Percentiles rank a stretch among this genome's conserved stretches.
Evolutionary conservation across 2,113 vertebrate species (phyloP).

Genomic region (Gymnarchus niloticus): DNA sequence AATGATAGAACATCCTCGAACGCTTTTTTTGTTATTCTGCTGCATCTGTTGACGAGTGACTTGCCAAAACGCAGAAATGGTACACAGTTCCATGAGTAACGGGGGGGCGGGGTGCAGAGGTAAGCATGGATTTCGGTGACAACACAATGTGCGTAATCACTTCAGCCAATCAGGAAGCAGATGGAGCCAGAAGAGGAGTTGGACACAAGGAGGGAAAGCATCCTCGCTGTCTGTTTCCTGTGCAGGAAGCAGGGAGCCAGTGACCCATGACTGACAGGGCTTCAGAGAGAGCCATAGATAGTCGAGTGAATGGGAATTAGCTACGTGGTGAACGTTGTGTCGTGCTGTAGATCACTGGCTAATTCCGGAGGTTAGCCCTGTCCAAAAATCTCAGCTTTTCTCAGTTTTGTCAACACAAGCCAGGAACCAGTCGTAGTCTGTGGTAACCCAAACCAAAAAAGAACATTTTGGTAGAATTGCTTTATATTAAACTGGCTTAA

Average conservation of each 20-base stretch:
- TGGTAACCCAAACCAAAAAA: background rate
- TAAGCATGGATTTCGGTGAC: slow-evolving; percentile 3
- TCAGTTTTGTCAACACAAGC: background rate
- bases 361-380: background rate
- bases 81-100: background rate
- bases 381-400: background rate
- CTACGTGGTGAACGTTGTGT: background rate
- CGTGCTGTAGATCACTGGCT: background rate
- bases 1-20: background rate
- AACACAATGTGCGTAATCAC: slow-evolving; percentile 14
- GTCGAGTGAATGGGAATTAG: slow-evolving; percentile 25
- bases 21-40: background rate
- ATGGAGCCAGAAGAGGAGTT: slow-evolving; percentile 19
- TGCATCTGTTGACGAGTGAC: background rate
- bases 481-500: slow-evolving; percentile 1
- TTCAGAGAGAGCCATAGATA: slow-evolving; percentile 29
- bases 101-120: background rate
- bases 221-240: slow-evolving; percentile 28
- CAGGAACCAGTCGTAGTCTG: background rate
- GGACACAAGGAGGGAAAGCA: slow-evolving; percentile 12
- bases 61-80: background rate
- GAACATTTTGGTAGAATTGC: background rate
- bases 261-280: background rate
- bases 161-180: slow-evolving; percentile 33
- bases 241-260: slow-evolving; percentile 32